Conservation (phyloP, 2,113 vertebrate genomes). For the Hyperoodon ampullatus region DNA sequence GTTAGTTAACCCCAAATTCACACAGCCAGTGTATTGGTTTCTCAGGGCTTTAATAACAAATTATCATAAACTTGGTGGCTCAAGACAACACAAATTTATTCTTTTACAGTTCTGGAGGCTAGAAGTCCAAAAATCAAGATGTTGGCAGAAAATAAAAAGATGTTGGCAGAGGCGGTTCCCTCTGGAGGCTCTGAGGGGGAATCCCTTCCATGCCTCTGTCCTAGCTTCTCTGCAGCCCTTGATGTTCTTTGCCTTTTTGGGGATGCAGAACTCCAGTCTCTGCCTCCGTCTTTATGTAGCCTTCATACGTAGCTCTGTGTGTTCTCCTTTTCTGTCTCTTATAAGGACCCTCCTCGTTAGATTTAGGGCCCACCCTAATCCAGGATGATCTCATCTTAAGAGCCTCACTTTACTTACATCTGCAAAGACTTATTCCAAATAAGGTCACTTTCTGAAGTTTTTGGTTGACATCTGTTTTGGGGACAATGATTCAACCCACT, state of each 20-base stretch:
- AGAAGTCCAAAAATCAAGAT: neutral
- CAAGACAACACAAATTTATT: neutral
- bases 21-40: neutral
- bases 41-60: neutral
- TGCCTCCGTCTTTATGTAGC: neutral
- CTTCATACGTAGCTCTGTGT: neutral
- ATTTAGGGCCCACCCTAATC: neutral
- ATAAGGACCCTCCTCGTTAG: neutral
- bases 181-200: neutral
- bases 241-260: neutral
- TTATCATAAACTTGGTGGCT: neutral
- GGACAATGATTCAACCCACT: neutral
- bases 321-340: neutral
- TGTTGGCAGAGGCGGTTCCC: neutral
- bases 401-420: neutral
- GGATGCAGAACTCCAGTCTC: neutral
- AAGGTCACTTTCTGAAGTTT: constrained; percentile 6
- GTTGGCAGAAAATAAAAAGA: neutral
- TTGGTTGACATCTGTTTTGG: neutral
- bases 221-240: neutral
- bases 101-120: neutral
- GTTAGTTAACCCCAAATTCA: neutral
- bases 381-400: neutral
- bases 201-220: neutral
- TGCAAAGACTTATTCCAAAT: constrained; percentile 26